These are phyloP conservation scores for Meleagris gallopavo DNA, from an alignment of 2,113 vertebrate species.

Conservation along the genomic window DNA sequence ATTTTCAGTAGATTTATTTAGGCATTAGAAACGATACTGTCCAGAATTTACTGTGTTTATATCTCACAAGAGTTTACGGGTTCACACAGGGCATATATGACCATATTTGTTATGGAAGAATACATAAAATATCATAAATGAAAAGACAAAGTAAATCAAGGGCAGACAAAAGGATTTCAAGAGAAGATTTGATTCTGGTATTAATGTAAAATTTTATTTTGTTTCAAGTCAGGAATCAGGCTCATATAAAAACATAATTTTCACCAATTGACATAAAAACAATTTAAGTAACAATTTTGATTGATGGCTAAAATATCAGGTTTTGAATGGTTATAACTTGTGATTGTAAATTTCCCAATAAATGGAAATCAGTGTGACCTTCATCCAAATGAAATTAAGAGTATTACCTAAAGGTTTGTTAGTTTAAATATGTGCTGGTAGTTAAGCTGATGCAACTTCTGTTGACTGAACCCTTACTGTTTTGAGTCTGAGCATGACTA, in stretches of 20 bases:
- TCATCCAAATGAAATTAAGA: neutral
- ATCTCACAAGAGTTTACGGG: slow-evolving; percentile 1
- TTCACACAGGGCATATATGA: neutral
- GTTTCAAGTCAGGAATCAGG: neutral
- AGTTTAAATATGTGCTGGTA: neutral
- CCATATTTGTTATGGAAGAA: slow-evolving; percentile 11
- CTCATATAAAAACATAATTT: neutral
- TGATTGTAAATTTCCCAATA: neutral
- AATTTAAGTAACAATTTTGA: neutral
- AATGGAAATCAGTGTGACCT: neutral
- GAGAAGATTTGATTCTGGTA: neutral
- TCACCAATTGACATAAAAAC: neutral
- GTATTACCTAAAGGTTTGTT: neutral
- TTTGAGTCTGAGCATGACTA: neutral
- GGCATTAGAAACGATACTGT: neutral
- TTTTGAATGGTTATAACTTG: neutral
- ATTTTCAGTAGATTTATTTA: neutral
- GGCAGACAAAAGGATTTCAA: neutral
- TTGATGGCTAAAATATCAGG: neutral
- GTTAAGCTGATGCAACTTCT: neutral
- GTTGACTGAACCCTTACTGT: neutral
- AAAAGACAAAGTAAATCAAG: neutral
- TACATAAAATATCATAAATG: neutral
- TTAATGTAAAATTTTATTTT: neutral
- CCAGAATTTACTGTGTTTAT: slow-evolving; percentile 1